Conservation (phyloP, 2,888 invertebrate genomes). For the Argyresthia albistria region DNA sequence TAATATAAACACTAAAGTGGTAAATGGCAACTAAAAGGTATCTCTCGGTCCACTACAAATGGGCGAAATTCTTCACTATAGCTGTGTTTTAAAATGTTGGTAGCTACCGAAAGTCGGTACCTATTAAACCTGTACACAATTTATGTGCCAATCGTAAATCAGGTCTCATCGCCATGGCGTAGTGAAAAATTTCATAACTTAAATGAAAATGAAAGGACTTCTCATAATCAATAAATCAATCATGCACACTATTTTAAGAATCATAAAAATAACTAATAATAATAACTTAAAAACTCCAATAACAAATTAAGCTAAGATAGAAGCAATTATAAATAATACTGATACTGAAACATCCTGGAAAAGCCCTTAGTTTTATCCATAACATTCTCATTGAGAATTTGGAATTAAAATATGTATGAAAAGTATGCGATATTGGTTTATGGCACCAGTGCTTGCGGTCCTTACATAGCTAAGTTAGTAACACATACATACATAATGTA, state of each 20-base stretch:
- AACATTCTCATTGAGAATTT: conserved; percentile 49
- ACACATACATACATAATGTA: conserved; percentile 44
- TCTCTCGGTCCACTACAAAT: conserved; percentile 1
- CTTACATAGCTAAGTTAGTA: conserved; percentile 32
- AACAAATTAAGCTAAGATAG: conserved; percentile 51
- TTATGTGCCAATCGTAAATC: conserved; percentile 3
- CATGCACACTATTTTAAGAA: conserved; percentile 53
- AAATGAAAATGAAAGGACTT: conserved; percentile 22
- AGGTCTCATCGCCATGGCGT: not conserved
- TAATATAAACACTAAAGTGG: conserved; percentile 63
- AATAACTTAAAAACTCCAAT: conserved; percentile 25
- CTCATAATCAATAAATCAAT: conserved; percentile 42
- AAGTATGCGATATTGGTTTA: conserved; percentile 18
- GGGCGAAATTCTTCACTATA: not conserved
- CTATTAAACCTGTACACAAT: not conserved
- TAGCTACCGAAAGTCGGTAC: too few relatives aligned
- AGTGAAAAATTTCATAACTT: conserved; percentile 31
- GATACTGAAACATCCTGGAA: conserved; percentile 12
- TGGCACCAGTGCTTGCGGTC: conserved; percentile 52
- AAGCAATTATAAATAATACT: conserved; percentile 41
- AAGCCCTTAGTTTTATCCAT: conserved; percentile 33
- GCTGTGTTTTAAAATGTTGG: too few relatives aligned
- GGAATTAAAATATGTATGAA: conserved; percentile 12
- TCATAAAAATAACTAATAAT: conserved; percentile 37
- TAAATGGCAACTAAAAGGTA: conserved; percentile 53